phyloP scores from a whole-genome alignment of 1,140 invertebrate genomes.

The Vanessa tameamea region DNA sequence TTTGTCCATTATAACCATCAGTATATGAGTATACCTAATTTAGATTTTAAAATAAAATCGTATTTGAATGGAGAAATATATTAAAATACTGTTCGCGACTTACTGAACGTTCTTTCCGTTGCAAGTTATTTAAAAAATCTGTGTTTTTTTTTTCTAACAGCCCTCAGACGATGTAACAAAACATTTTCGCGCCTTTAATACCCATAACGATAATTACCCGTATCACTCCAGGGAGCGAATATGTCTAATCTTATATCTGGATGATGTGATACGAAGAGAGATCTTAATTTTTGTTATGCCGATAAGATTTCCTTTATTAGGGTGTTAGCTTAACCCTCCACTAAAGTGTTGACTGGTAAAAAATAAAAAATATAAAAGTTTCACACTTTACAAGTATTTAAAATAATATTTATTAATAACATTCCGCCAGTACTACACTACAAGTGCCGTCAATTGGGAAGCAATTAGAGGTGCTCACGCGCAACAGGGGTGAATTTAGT shows the following conservation, averaged over 20 bases:
- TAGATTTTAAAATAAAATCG: too few species aligned
- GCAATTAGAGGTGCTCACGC: constrained; percentile 66
- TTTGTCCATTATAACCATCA: too few species aligned
- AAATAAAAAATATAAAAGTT: background rate
- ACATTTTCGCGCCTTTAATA: background rate
- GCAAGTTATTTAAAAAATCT: too few species aligned
- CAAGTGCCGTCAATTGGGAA: constrained; percentile 70
- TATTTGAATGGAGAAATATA: too few species aligned
- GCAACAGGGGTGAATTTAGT: constrained; percentile 76
- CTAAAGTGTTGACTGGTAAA: background rate
- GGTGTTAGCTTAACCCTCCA: background rate
- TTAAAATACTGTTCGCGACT: too few species aligned
- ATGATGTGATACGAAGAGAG: constrained; percentile 13
- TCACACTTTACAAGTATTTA: background rate
- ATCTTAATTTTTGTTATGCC: constrained; percentile 17
- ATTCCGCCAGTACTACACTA: constrained; percentile 39
- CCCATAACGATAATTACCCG: constrained; percentile 65
- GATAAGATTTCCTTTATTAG: background rate
- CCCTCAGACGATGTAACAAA: background rate
- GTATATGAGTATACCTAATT: too few species aligned
- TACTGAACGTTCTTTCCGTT: too few species aligned
- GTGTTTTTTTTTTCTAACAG: background rate
- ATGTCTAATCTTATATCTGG: constrained; percentile 62
- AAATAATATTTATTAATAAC: constrained; percentile 39
- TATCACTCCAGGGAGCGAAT: constrained; percentile 68